Evolutionary conservation across 2,113 vertebrate species (phyloP).

Genomic region (Anhinga anhinga): DNA sequence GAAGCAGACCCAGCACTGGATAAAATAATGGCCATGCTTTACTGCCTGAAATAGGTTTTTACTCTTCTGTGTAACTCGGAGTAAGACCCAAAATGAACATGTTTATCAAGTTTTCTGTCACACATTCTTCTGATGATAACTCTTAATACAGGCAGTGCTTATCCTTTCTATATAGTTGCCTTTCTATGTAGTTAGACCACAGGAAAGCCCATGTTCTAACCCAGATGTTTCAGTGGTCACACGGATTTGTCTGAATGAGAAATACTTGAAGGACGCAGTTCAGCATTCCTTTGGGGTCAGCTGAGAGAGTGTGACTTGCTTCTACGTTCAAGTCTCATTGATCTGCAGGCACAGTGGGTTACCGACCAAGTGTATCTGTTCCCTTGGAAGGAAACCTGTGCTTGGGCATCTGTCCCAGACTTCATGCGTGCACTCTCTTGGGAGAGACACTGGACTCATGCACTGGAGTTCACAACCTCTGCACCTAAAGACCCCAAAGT

Average conservation of each 20-base stretch:
- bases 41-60: background rate
- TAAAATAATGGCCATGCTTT: background rate
- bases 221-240: background rate
- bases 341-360: background rate
- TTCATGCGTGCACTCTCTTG: background rate
- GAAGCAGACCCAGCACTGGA: background rate
- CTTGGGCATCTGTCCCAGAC: background rate
- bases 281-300: background rate
- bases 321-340: background rate
- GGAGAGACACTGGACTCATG: background rate
- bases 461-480: background rate
- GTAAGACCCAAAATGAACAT: background rate
- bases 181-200: background rate
- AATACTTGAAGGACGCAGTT: background rate
- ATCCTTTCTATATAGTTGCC: background rate
- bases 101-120: background rate
- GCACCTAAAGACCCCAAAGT: background rate
- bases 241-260: background rate
- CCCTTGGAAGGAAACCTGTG: background rate
- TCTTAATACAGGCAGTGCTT: background rate
- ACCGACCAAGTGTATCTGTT: background rate
- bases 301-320: background rate
- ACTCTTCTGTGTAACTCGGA: background rate
- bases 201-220: background rate
- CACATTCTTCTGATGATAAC: background rate